phyloP scores from a whole-genome alignment of 2,113 vertebrate species.

The Nannospalax galili region DNA sequence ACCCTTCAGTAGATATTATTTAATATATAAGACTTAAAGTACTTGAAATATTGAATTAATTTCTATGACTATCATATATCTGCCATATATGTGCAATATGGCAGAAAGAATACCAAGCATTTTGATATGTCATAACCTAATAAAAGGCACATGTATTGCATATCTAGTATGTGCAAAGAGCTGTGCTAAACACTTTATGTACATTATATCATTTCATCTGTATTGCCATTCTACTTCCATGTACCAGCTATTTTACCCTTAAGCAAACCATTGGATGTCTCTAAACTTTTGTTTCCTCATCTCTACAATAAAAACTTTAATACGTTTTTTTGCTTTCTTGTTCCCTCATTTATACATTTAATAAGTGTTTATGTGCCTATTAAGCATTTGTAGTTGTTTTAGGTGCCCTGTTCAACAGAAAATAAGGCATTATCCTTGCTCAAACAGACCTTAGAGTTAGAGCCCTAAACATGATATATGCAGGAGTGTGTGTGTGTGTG shows the following conservation, averaged over 20 bases:
- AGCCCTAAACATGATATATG: slow-evolving; percentile 40
- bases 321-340: slow-evolving; percentile 1
- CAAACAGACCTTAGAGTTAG: slow-evolving; percentile 41
- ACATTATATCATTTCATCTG: slow-evolving; percentile 47
- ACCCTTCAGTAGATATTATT: slow-evolving; percentile 37
- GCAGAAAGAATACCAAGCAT: slow-evolving; percentile 31
- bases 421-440: slow-evolving; percentile 20
- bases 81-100: not conserved
- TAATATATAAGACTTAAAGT: slow-evolving; percentile 33
- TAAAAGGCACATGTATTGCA: not conserved
- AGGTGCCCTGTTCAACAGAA: not conserved
- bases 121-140: slow-evolving; percentile 30
- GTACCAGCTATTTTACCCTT: slow-evolving; percentile 17
- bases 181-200: slow-evolving; percentile 36
- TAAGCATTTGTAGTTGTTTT: not conserved
- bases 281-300: slow-evolving; percentile 47
- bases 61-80: slow-evolving; percentile 3
- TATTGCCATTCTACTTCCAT: slow-evolving; percentile 23
- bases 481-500: not conserved
- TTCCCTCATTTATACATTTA: slow-evolving; percentile 28
- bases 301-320: slow-evolving; percentile 41
- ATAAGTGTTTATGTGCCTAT: not conserved
- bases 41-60: slow-evolving; percentile 59
- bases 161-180: slow-evolving; percentile 14
- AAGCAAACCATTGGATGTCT: slow-evolving; percentile 46